Conservation (phyloP, 2,113 vertebrate genomes). For the Apeltes quadracus region DNA sequence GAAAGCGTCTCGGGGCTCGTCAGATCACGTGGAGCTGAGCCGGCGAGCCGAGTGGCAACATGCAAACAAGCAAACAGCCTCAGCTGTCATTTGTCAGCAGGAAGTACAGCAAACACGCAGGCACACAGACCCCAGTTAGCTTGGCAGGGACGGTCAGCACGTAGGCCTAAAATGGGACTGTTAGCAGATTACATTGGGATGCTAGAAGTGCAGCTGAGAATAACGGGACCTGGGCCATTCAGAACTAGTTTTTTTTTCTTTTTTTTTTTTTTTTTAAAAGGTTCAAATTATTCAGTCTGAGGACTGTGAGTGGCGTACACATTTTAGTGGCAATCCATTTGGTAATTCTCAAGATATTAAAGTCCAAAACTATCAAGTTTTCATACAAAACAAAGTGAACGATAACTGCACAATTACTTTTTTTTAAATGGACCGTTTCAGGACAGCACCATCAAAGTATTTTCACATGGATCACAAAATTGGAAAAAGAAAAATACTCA, state of each 20-base stretch:
- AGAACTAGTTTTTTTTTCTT: too few species aligned
- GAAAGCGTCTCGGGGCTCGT: not conserved
- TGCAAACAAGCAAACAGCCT: not conserved
- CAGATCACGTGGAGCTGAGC: not conserved
- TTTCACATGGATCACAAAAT: constrained; percentile 23
- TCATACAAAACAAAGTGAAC: too few species aligned
- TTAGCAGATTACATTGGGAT: not conserved
- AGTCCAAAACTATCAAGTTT: too few species aligned
- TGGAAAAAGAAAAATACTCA: constrained; percentile 46
- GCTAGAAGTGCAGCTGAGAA: not conserved
- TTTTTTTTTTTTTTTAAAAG: too few species aligned
- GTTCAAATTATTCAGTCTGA: not conserved
- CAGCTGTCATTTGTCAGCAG: not conserved
- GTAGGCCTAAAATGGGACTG: not conserved
- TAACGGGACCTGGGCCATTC: not conserved
- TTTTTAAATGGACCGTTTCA: too few species aligned
- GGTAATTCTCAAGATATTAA: not conserved
- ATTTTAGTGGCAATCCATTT: not conserved
- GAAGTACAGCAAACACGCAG: not conserved
- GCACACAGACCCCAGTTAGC: not conserved
- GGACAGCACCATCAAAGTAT: constrained; percentile 9
- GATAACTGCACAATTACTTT: too few species aligned
- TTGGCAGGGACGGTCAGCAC: too few species aligned
- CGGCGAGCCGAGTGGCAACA: not conserved
- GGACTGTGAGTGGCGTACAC: not conserved